Percentiles rank a stretch among this genome's conserved stretches.
Conservation (phyloP, 1,140 invertebrate genomes). For the Lerema accius region DNA sequence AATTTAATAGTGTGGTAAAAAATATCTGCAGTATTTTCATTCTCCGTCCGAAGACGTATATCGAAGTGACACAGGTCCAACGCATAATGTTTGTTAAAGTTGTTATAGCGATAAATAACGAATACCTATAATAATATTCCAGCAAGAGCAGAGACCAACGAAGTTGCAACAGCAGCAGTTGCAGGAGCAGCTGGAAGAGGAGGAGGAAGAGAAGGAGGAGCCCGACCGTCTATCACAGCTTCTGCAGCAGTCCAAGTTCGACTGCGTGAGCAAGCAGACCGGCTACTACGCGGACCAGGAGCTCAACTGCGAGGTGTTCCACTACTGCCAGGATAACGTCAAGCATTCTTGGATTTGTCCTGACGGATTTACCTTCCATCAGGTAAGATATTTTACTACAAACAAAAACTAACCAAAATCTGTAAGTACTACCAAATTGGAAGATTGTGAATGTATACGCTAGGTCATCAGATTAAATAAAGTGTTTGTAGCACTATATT, state of each 20-base stretch:
- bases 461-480: not conserved
- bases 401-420: no score
- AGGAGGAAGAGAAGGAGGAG: slow-evolving; percentile 90
- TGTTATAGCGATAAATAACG: slow-evolving; percentile 6
- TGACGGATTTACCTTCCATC: slow-evolving; percentile 95
- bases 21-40: no score
- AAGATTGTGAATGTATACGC: no score
- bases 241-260: slow-evolving; percentile 92
- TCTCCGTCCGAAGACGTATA: no score
- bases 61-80: no score
- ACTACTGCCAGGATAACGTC: slow-evolving; percentile 95
- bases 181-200: slow-evolving; percentile 77
- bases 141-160: slow-evolving; percentile 63
- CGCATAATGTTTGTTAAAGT: no score
- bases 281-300: slow-evolving; percentile 96
- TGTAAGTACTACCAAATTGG: no score
- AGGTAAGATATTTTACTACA: no score
- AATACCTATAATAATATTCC: slow-evolving; percentile 8
- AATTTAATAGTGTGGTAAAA: no score
- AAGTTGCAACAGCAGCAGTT: slow-evolving; percentile 63
- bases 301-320: slow-evolving; percentile 95
- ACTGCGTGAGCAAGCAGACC: slow-evolving; percentile 90
- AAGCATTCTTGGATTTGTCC: slow-evolving; percentile 97
- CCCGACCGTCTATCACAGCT: slow-evolving; percentile 92
- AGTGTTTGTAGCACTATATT: not conserved